Percentiles rank a stretch among this genome's conserved stretches.
phyloP scores from a whole-genome alignment of 2,113 vertebrate species.

The Larimichthys crocea region DNA sequence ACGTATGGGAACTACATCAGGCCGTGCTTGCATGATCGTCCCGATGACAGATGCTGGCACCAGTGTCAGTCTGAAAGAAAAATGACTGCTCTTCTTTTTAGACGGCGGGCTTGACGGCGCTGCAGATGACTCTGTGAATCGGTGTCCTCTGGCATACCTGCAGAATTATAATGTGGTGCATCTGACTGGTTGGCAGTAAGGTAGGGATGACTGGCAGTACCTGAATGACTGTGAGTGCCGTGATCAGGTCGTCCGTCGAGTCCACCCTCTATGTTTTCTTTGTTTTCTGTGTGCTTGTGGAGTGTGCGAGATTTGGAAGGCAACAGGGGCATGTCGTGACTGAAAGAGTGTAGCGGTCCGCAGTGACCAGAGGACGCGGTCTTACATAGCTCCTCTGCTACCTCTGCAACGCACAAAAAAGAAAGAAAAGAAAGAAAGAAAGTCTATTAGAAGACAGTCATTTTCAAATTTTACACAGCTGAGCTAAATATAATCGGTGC shows the following conservation, averaged over 20 bases:
- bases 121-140: slow-evolving; percentile 50
- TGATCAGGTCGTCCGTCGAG: slow-evolving; percentile 83
- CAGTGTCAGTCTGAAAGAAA: slow-evolving; percentile 62
- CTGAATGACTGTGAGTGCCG: slow-evolving; percentile 79
- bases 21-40: slow-evolving; percentile 1
- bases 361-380: slow-evolving; percentile 89
- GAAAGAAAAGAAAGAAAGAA: not conserved
- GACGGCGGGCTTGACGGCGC: slow-evolving; percentile 68
- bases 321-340: slow-evolving; percentile 90
- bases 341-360: slow-evolving; percentile 84
- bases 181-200: slow-evolving; percentile 37
- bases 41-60: not conserved
- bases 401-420: slow-evolving; percentile 83
- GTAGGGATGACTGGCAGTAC: slow-evolving; percentile 70
- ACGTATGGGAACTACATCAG: not conserved
- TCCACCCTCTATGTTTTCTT: slow-evolving; percentile 95
- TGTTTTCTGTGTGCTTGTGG: slow-evolving; percentile 96
- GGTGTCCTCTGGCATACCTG: slow-evolving; percentile 59
- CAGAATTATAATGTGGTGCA: slow-evolving; percentile 47
- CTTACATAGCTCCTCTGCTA: slow-evolving; percentile 97
- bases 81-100: slow-evolving; percentile 78
- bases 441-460: not conserved
- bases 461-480: too few relatives aligned
- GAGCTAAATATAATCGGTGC: not conserved
- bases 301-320: slow-evolving; percentile 93